phyloP scores from a whole-genome alignment of 2,797 vertebrate species.

The Tragelaphus eurycerus region DNA sequence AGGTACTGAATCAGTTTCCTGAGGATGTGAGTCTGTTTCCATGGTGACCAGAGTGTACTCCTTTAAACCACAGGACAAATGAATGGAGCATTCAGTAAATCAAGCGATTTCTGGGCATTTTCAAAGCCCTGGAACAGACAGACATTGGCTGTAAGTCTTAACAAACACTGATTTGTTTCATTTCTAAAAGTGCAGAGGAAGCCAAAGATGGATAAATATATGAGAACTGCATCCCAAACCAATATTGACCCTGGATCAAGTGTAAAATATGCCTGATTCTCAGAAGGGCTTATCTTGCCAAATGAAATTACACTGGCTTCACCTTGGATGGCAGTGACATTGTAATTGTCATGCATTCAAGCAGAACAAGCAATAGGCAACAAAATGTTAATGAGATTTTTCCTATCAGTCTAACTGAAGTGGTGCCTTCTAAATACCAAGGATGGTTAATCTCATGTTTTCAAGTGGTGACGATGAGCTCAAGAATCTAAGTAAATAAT shows the following conservation, averaged over 20 bases:
- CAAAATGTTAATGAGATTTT: not conserved
- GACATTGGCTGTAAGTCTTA: slow-evolving; percentile 26
- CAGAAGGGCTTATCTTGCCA: slow-evolving; percentile 11
- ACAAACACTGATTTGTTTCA: slow-evolving; percentile 44
- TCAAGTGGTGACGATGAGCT: not conserved
- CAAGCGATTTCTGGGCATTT: slow-evolving; percentile 53
- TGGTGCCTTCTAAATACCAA: slow-evolving; percentile 18
- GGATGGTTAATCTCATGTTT: not conserved
- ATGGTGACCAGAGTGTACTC: slow-evolving; percentile 57
- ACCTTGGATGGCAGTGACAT: not conserved
- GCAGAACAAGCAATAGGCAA: not conserved
- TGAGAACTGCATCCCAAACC: slow-evolving; percentile 3
- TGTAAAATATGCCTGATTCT: slow-evolving; percentile 12
- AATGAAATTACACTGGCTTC: slow-evolving; percentile 18
- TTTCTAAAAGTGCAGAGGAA: slow-evolving; percentile 33
- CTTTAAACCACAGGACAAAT: slow-evolving; percentile 64
- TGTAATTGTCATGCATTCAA: not conserved
- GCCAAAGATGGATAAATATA: not conserved
- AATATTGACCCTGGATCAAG: not conserved
- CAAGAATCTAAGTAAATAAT: not conserved
- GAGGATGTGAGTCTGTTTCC: slow-evolving; percentile 68
- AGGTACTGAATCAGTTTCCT: slow-evolving; percentile 33
- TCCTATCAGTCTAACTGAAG: not conserved
- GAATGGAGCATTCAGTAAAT: slow-evolving; percentile 52
- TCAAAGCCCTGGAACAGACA: slow-evolving; percentile 43